Percentiles rank a stretch among this genome's conserved stretches.
Evolutionary conservation across 2,797 vertebrate species (phyloP).

Genomic region (Protonibea diacanthus): DNA sequence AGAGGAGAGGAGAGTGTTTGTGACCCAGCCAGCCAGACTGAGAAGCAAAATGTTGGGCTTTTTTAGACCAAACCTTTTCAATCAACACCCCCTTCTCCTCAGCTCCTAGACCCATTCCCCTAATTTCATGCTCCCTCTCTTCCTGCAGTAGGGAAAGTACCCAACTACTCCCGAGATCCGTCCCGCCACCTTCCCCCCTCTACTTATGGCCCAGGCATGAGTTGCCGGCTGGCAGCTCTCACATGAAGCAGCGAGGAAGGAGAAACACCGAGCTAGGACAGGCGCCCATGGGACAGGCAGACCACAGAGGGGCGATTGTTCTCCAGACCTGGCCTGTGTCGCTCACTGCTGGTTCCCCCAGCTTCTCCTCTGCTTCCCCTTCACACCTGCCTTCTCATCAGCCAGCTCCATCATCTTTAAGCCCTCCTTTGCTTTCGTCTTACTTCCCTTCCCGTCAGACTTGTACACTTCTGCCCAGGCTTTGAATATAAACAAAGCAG

Average conservation of each 20-base stretch:
- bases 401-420: slow-evolving; percentile 15
- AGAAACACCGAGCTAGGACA: neutral
- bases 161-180: slow-evolving; percentile 13
- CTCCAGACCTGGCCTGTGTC: slow-evolving; percentile 32
- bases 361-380: slow-evolving; percentile 17
- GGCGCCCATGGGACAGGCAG: neutral
- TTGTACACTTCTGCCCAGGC: slow-evolving; percentile 14
- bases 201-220: slow-evolving; percentile 1
- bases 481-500: slow-evolving; percentile 59
- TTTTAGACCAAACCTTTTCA: slow-evolving; percentile 53
- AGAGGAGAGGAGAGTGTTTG: slow-evolving; percentile 56
- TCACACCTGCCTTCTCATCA: slow-evolving; percentile 44
- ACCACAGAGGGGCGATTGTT: slow-evolving; percentile 54
- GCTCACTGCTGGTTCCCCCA: slow-evolving; percentile 3
- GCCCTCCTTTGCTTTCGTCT: slow-evolving; percentile 21
- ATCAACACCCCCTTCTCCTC: slow-evolving; percentile 28
- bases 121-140: slow-evolving; percentile 43
- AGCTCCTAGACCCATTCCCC: slow-evolving; percentile 13
- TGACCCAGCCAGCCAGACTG: slow-evolving; percentile 49
- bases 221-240: slow-evolving; percentile 37
- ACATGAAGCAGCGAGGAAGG: neutral
- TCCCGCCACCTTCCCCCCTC: neutral
- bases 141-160: slow-evolving; percentile 50
- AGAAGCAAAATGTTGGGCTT: slow-evolving; percentile 48
- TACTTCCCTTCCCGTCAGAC: slow-evolving; percentile 17